Conservation (phyloP, 1,140 invertebrate genomes). For the Drosophila suzukii region DNA sequence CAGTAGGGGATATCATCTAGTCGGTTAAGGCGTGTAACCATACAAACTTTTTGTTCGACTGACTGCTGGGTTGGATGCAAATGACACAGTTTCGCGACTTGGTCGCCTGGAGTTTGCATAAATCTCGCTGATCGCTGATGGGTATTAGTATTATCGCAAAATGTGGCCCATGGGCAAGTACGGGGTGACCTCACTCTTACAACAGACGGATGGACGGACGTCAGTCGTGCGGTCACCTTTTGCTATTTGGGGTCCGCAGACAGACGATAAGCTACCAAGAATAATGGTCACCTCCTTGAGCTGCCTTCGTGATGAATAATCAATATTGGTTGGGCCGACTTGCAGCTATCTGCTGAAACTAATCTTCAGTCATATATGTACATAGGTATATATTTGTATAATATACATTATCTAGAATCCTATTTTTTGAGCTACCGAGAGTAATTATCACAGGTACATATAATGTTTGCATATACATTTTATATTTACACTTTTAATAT, state of each 20-base stretch:
- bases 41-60: not conserved
- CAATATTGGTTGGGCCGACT: conserved; percentile 3
- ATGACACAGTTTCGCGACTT: conserved; percentile 20
- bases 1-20: not conserved
- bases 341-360: conserved; percentile 4
- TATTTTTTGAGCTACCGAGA: no score
- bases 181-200: conserved; percentile 8
- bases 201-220: not conserved
- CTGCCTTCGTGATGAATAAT: conserved; percentile 37
- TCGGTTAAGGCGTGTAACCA: not conserved
- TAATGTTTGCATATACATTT: no score
- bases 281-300: conserved; percentile 35
- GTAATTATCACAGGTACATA: no score
- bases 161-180: conserved; percentile 1
- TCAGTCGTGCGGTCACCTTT: conserved; percentile 31
- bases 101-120: conserved; percentile 9
- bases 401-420: no score
- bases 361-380: not conserved
- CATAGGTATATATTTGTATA: no score
- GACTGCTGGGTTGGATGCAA: conserved; percentile 4
- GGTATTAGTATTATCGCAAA: not conserved
- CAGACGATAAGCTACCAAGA: conserved; percentile 22
- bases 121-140: conserved; percentile 14
- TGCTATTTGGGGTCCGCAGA: conserved; percentile 1
- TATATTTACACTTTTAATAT: no score